Evolutionary conservation across 2,797 vertebrate genomes (phyloP).

Genomic region (Arremon brunneinucha): DNA sequence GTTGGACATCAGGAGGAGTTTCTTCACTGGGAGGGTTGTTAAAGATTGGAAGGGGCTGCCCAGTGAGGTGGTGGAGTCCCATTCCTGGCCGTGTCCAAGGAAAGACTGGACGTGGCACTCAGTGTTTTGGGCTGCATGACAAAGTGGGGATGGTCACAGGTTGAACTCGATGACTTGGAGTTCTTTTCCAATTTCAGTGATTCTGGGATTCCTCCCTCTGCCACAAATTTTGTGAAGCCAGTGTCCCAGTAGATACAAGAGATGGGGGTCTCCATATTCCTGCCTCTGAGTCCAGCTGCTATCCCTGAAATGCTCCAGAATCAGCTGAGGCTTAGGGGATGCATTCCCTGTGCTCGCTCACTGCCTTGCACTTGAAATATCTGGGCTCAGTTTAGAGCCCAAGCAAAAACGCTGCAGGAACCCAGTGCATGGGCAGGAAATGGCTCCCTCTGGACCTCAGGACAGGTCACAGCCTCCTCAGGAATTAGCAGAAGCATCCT

Average conservation of each 20-base stretch:
- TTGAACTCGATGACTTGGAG: background rate
- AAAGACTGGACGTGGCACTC: background rate
- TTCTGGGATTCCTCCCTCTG: background rate
- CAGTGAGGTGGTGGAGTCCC: background rate
- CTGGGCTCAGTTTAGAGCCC: background rate
- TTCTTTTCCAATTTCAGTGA: background rate
- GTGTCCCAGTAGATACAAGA: background rate
- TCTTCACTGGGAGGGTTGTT: background rate
- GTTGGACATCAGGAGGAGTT: background rate
- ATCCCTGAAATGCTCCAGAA: background rate
- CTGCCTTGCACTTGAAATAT: background rate
- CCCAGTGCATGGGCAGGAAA: background rate
- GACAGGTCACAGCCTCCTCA: background rate
- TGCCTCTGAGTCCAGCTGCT: background rate
- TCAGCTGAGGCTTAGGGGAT: background rate
- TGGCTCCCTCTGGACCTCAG: background rate
- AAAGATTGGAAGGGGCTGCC: background rate
- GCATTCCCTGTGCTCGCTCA: background rate
- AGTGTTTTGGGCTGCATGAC: background rate
- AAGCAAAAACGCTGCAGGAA: background rate
- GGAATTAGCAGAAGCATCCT: background rate
- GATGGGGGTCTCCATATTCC: fast-evolving
- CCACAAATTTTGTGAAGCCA: background rate
- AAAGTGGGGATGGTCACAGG: background rate
- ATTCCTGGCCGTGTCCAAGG: background rate